Base-by-base conservation (phyloP, 2,113 vertebrate species). In the Colaptes auratus region DNA sequence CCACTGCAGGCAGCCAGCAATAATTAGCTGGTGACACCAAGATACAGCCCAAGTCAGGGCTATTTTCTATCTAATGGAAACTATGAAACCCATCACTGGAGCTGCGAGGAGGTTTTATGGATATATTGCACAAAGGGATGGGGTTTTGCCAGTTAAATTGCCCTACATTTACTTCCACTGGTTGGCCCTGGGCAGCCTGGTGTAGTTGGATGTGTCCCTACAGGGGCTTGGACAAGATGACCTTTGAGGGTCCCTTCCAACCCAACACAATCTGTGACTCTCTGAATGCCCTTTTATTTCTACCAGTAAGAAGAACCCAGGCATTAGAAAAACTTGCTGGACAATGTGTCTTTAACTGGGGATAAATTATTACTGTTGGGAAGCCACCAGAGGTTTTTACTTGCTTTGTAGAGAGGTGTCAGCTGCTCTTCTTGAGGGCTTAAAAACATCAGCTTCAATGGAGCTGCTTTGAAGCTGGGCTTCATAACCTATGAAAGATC, bases 361-460 rank as follows among this genome's bases (percentile, higher is more conserved):
- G 58, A 86, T 90, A 82, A 92, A 90, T 86, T 58, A 88, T 70
- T 61, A 56, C 75, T 95, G 93, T 70, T 73, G 42, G 77, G 71
- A 95, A 90, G 67, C 73, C 82, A 88, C 52, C 60, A 90, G 74
- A 84, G 63, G 16, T 79, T 90, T 94, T 70, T 53, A 82, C 60
- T 95, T 86, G 48, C 73, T 95, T 86, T 92, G 36, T 71, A 76
- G 20, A 80, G 65, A 75, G 53, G 65, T 91, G 55, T 88, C 89
- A 90, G 76, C 66, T 82, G 50, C 71, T 87, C 44, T 53, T 92
- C 91, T 69, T 60, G 67, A 89, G 84, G 56, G 25, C 36, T 92
- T 92, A 79, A 84, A 91, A 93, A 82, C 59, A 82, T 60, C 60
- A 75, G 21, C 74, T 66, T 95, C 86, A 86, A 67, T 36, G 83